phyloP scores from a whole-genome alignment of 2,797 vertebrate species.

The Coilia nasus region DNA sequence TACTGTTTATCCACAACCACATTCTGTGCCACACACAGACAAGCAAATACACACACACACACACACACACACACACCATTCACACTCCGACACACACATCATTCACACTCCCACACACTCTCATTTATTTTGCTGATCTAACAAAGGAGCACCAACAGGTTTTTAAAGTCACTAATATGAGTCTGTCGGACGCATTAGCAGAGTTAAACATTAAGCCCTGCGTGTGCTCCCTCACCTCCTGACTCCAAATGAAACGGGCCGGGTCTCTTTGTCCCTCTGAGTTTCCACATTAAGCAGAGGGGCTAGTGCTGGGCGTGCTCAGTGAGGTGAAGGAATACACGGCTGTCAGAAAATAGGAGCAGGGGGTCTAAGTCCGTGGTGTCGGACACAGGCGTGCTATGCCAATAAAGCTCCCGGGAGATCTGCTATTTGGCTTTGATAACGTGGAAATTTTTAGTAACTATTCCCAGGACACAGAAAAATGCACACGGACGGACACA shows the following conservation, averaged over 20 bases:
- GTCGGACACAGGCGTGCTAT: not conserved
- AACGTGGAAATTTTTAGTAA: not conserved
- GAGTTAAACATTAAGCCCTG: not conserved
- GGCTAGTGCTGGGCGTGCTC: not conserved
- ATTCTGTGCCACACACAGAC: not conserved
- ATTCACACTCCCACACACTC: not conserved
- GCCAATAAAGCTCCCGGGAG: not conserved
- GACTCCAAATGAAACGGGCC: not conserved
- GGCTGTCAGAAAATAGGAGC: not conserved
- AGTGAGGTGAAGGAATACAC: not conserved
- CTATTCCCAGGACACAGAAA: not conserved
- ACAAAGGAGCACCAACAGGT: not conserved
- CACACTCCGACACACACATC: not conserved
- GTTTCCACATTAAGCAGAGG: not conserved
- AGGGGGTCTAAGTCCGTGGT: not conserved
- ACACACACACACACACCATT: not conserved
- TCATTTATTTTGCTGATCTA: not conserved
- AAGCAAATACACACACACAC: not conserved
- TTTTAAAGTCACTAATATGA: not conserved
- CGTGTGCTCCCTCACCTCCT: not conserved
- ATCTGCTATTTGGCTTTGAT: conserved; percentile 5
- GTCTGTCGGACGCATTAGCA: not conserved
- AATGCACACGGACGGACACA: not conserved
- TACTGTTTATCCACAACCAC: not conserved
- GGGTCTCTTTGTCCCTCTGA: not conserved